Base-by-base conservation (phyloP, 2,888 invertebrate species). In the Drosophila mimetica region DNA sequence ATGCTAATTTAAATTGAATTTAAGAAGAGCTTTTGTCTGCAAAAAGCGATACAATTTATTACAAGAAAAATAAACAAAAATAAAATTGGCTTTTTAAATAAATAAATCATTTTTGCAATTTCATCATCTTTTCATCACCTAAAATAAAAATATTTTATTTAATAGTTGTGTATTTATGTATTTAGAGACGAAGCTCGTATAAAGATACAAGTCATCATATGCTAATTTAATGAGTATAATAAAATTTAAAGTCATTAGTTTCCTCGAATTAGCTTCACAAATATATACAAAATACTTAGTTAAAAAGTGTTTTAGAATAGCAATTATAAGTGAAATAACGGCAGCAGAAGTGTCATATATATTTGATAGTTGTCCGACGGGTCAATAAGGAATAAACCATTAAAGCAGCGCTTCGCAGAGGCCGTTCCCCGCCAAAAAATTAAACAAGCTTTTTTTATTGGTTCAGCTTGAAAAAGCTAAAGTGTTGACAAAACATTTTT, bases 341-440 rank as follows among this genome's bases (percentile, higher is more conserved):
- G 11, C 28, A 16, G 9, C 8, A 11, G 4, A 28, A 3, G 11
- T 28, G 41, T 20, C 20, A 20, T 22, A 8, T 34, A 9, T 16
- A 34, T 22, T 30, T 13, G 52, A 57, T 57, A 57, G 57, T 57
- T 57, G 57, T 39, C 28, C n/a, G 30, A 16, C 41, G 22, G 16
- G 39, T 53, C 41, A 58, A 53, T 41, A 58, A 58, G 39, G 58
- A 53, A 58, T 16, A 41, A 20, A 58, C 9, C 11, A n/a, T 37
- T 8, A 28, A 36, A 11, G 1, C 25, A 20, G 25, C 9, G 11
- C 36, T 7, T 11, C 9, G 14, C 22, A 51, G 13, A 25, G 28
- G 22, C 7, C 9, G 52, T 41, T 39, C 22, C 32, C 13, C 14
- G 13, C 5, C 18, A 28, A 25, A 57, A 57, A 37, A 28, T 6